A percentile compares a stretch with the other conserved stretches of the same genome.
Conservation (phyloP, 2,113 vertebrate genomes). For the Hylia prasina region DNA sequence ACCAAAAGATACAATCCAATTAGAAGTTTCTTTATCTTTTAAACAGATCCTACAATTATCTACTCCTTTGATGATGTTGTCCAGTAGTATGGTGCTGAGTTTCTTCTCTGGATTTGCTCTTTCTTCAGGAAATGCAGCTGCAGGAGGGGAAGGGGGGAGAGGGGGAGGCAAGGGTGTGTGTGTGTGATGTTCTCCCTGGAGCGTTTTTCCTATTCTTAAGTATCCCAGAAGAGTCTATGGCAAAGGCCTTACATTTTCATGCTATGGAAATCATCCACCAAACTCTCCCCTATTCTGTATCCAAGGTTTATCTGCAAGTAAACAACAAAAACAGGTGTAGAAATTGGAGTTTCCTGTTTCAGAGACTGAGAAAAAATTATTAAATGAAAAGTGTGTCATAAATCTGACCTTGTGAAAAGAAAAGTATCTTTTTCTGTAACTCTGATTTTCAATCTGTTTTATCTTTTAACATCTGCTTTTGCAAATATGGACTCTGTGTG, state of each 20-base stretch:
- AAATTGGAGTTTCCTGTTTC: not conserved
- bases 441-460: not conserved
- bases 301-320: not conserved
- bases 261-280: not conserved
- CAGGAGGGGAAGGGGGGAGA: fast-evolving
- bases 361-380: not conserved
- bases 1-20: not conserved
- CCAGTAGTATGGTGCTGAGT: not conserved
- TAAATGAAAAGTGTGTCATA: not conserved
- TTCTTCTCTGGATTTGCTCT: not conserved
- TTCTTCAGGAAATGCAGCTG: not conserved
- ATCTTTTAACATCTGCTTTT: conserved; percentile 43
- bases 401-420: not conserved
- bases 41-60: not conserved
- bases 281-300: not conserved
- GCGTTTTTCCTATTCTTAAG: not conserved
- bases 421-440: not conserved
- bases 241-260: not conserved
- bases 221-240: not conserved
- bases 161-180: not conserved
- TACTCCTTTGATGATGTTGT: not conserved
- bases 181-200: not conserved
- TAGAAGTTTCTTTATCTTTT: conserved; percentile 11
- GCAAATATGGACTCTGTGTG: not conserved
- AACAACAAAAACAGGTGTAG: not conserved